Base-by-base conservation (phyloP, 92 coral and sea anemone genomes). In the Bergia puertoricense region DNA sequence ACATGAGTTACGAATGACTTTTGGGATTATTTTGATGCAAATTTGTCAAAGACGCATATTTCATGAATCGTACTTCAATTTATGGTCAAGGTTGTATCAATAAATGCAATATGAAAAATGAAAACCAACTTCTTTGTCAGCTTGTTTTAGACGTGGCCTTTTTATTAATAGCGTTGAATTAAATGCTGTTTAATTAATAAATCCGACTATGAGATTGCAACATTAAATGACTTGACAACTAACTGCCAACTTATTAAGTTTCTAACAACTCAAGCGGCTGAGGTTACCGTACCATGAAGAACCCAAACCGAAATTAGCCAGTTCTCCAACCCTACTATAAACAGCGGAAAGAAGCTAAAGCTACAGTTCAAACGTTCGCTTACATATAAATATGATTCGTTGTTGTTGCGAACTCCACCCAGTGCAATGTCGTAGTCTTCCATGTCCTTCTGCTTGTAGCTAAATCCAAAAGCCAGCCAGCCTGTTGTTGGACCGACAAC, bases 301-400 rank as follows among this genome's bases (percentile, higher is more conserved):
- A 0, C n/a, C 22, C 48, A 75, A 39, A 51, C 79, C 10, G 6
- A 41, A 75, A 2, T 13, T 41, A 39, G 36, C 22, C 5, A 62
- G 69, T 22, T 62, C 13, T 62, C 59, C 15, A 62, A 0, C 0
- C 23, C 30, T 62, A 62, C n/a, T 20, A 5, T 54, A 54, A 54
- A 62, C 69, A 18, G 23, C 69, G 54, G 15, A 2, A 74, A 9
- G 14, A 74, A 9, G 14, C 18, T 40, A 40, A 75, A 40, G 39
- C 37, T 8, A 81, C 51, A 66, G 39, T 18, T 56, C 3, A 54
- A 79, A 51, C 36, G 3, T 42, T 30, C 37, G 62, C 86, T 82
- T 82, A 82, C 86, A 43, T 82, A 82, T 82, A 82, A 66, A 69
- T 82, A 82, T 23, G 86, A n/a, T n/a, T 82, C 86, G 76, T 82